Base-by-base conservation (phyloP, 1,140 invertebrate species). In the Aphelenchoides fujianensis region DNA sequence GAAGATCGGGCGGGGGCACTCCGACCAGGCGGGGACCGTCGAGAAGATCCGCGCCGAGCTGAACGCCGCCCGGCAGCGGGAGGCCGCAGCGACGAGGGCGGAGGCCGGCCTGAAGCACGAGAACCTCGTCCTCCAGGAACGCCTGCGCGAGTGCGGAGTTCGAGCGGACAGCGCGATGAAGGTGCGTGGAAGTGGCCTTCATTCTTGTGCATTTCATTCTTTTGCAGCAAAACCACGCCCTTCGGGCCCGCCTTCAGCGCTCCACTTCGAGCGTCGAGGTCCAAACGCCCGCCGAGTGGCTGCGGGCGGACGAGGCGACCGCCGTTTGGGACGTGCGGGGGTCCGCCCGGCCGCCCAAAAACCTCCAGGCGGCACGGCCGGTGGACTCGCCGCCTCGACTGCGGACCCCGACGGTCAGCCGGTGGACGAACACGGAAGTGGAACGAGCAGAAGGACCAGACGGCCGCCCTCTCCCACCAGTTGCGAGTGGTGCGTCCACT, bases 1-100 rank as follows among this genome's bases (percentile, higher is more conserved):
- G 53, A 69, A 70, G n/a, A 69, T 70, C n/a, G 30, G 31, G 37
- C 63, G 7, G 32, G 63, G 12, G 12, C 63, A 59, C 5, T 7
- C 5, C 5, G 55, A 59, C 19, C 16, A 35, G 23, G 63, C 31
- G 12, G 12, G 16, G 23, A 16, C 34, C 32, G 36, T 36, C 23
- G 32, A 66, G 16, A 34, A 37, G 32, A 12, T 66, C 7, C 16
- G 31, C n/a, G 23, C 16, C 2, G 63, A 66, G 16, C 1, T 35
- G 63, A 37, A 66, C 30, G 32, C 12, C 23, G 12, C 32, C 1
- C 27, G 63, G 1, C 16, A 37, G 53, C 16, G 32, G 32, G 32
- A 19, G 12, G 3, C 0, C n/a, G 63, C n/a, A 16, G 12, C 31
- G 16, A 12, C 16, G 31, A 30, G 16, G 1, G 16, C 63, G 12